Evolutionary conservation across 2,888 invertebrate species (phyloP), one percentile per base, ranked within the genome.

Genomic region (Saturnia japonica): DNA sequence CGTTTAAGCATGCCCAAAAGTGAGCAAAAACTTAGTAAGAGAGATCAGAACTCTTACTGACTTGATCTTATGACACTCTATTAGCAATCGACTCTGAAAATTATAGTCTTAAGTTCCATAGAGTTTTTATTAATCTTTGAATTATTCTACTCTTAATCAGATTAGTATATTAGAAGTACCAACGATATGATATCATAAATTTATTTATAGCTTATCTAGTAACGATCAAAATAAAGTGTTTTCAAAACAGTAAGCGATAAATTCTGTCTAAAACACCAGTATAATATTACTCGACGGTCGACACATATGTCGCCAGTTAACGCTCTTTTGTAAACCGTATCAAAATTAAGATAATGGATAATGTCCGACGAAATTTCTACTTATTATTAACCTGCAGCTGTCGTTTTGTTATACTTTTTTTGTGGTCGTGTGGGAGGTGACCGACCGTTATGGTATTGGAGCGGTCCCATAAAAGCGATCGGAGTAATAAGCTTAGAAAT

Each of bases 271-370:
- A 54, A 69, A 83, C 87, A 64, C 64, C 64, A 40, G 64, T 64
- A 40, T 64, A 64, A 64, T 64, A 64, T 64, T 64, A 64, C 64
- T 3, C 14, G 57, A 28, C 16, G 28, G 57, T 40, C 64, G 64
- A 19, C 64, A 83, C 92, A 92, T 87, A 91, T 93, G 91, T 91
- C 86, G 88, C 86, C 78, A 86, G 86, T 89, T 91, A 87, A 91
- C 91, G 91, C 90, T 89, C 85, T 91, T 92, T 91, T 91, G 92
- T 93, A 87, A 84, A 85, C 87, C 90, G 88, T 92, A 91, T 92
- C 91, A 90, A 88, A 91, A 93, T 93, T 93, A 90, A 93, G 93
- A 93, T 94, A 93, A 93, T 93, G 89, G 86, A 84, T 87, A 88
- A 87, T 90, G 91, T 88, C 91, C 88, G 88, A 85, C 86, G 85